Evolutionary conservation across 2,888 invertebrate species (phyloP), one percentile per base, ranked within the genome.

Genomic region (Euplagia quadripunctaria): DNA sequence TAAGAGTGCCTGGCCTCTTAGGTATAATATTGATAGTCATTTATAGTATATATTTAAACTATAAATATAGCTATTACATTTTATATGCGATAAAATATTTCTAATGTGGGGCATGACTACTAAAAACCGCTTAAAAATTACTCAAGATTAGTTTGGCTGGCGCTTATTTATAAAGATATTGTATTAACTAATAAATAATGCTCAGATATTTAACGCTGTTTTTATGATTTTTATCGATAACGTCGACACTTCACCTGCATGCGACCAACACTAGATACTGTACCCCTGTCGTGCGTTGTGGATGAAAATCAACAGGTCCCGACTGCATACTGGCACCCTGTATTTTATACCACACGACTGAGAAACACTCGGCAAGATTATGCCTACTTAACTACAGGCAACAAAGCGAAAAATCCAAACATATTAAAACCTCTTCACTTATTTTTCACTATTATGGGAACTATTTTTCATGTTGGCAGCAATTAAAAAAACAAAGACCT

Each of bases 221-320:
- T 66, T 8, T 1, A 9, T 52, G 14, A 4, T 41, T 52, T 8
- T 9, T 42, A 49, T 69, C 69, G 69, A 77, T 61, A 77, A 69
- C 70, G 75, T 74, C 77, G 77, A 82, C 68, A 82, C 69, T 66
- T 58, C 64, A 68, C 69, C 73, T 66, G 68, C 43, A 11, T 73
- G 20, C 7, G 67, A 68, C 41, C 74, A 68, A 74, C 65, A 65
- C 73, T 74, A 74, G 2, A 0, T 31, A 31, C 1, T 72, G 75
- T 90, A 85, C 81, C 92, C 90, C 91, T 90, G 88, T 91, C 90
- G 88, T 88, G 86, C 87, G 80, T 86, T 89, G 90, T 91, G 91
- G 89, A 85, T 87, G 86, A 81, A 90, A 91, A 89, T 93, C 94
- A 94, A 94, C 94, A 94, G 94, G 94, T 94, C 88, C 87, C 88